Evolutionary conservation across 2,888 invertebrate species (phyloP), one percentile per base, ranked within the genome.

Genomic region (Plebejus argus): DNA sequence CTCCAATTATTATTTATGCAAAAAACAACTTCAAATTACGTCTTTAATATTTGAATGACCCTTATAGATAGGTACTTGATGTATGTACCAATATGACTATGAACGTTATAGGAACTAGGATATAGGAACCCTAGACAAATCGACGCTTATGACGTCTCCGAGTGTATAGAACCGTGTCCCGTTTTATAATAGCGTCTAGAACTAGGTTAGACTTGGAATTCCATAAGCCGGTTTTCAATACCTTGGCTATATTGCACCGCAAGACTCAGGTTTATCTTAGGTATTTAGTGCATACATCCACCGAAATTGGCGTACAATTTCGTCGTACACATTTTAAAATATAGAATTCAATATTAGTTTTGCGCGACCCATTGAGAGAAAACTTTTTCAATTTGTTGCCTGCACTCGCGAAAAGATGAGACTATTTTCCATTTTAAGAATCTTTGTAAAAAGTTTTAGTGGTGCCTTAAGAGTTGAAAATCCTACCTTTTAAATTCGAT

Each of bases 191-290:
- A 71, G 39, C 70, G 49, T 76, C 76, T 70, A 28, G 66, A 76
- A 76, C 76, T 76, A 33, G 76, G 76, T 70, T 76, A 76, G 66
- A 45, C 28, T 45, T 23, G 49, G 76, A 28, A 76, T 76, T 76
- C 70, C 61, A 76, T 76, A 76, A 76, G 33, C 76, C 33, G 49
- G 76, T 76, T 76, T 76, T 70, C 76, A 76, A 76, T 70, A 76
- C 76, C 76, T 45, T 6, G 70, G 76, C 70, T 70, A 70, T 70
- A 76, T 76, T 76, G 33, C 28, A 56, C 76, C 76, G 76, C 76
- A 76, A 56, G 70, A 70, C 76, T 76, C 49, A 10, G 70, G 76
- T 77, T 70, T 77, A 76, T 61, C 66, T 76, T 28, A 71, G 35
- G 53, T 71, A 71, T 77, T 77, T 56, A 71, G 71, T 35, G 71